phyloP scores from a whole-genome alignment of 2,888 invertebrate species.

The Conistra vaccinii region DNA sequence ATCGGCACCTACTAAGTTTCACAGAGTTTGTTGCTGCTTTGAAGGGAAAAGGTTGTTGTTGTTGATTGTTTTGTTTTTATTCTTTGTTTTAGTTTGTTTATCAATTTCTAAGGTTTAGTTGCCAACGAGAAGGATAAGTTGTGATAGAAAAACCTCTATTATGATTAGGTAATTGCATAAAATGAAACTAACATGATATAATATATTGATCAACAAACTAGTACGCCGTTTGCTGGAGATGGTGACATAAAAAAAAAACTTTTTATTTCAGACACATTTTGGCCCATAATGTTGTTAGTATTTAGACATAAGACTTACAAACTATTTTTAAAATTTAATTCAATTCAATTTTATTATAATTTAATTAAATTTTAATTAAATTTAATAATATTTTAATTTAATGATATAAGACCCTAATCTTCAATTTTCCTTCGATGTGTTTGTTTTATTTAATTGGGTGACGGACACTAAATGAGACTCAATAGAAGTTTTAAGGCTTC shows the following conservation, averaged over 20 bases:
- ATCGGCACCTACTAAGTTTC: not conserved
- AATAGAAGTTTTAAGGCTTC: too few species aligned
- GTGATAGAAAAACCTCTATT: not conserved
- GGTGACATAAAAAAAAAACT: too few species aligned
- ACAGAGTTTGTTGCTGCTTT: not conserved
- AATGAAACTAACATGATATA: too few species aligned
- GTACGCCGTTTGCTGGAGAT: too few species aligned
- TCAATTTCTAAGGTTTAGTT: not conserved
- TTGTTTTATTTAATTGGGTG: not conserved
- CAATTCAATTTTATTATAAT: too few species aligned
- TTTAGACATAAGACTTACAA: too few species aligned
- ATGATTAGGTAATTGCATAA: too few species aligned
- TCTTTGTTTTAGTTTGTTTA: constrained; percentile 4
- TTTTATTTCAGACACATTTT: too few species aligned
- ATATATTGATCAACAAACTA: not conserved
- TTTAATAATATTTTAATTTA: too few species aligned
- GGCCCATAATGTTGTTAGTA: too few species aligned
- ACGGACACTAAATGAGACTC: not conserved
- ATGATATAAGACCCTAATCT: not conserved
- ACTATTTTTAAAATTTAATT: too few species aligned
- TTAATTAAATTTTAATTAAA: too few species aligned
- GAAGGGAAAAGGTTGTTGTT: not conserved
- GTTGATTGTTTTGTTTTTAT: not conserved
- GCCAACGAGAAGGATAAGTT: not conserved
- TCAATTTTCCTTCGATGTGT: not conserved